Evolutionary conservation across 2,888 invertebrate genomes (phyloP).

Genomic region (Temnothorax ravouxi): DNA sequence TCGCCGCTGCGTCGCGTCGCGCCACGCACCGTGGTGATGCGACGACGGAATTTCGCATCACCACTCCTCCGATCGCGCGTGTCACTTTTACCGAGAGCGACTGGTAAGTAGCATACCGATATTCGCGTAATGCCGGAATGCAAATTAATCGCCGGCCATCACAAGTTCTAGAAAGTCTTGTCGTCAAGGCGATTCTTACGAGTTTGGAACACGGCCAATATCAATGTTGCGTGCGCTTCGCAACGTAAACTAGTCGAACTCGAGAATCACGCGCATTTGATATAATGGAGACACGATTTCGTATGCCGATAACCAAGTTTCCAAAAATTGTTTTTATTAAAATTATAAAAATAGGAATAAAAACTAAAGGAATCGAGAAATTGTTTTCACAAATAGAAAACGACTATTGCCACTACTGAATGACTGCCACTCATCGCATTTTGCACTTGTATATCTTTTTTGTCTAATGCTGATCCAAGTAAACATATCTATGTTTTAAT

Average conservation of each 20-base stretch:
- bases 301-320: not conserved
- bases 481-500: slow-evolving; percentile 21
- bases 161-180: slow-evolving; percentile 71
- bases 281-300: slow-evolving; percentile 24
- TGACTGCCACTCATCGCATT: too few relatives aligned
- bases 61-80: slow-evolving; percentile 35
- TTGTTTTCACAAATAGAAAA: not conserved
- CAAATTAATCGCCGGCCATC: slow-evolving; percentile 67
- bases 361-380: not conserved
- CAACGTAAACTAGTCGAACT: slow-evolving; percentile 27
- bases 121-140: slow-evolving; percentile 36
- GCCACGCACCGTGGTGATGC: not conserved
- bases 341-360: not conserved
- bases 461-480: not conserved
- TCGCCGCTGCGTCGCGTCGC: not conserved
- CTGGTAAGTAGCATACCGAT: slow-evolving; percentile 33
- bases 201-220: slow-evolving; percentile 70
- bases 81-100: slow-evolving; percentile 54
- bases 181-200: slow-evolving; percentile 73
- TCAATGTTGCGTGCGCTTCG: slow-evolving; percentile 45
- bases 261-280: slow-evolving; percentile 40
- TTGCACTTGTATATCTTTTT: too few relatives aligned
- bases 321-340: not conserved
- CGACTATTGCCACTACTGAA: not conserved
- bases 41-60: slow-evolving; percentile 38